Conservation (phyloP, 1,140 invertebrate genomes). For the Archivesica marissinica region DNA sequence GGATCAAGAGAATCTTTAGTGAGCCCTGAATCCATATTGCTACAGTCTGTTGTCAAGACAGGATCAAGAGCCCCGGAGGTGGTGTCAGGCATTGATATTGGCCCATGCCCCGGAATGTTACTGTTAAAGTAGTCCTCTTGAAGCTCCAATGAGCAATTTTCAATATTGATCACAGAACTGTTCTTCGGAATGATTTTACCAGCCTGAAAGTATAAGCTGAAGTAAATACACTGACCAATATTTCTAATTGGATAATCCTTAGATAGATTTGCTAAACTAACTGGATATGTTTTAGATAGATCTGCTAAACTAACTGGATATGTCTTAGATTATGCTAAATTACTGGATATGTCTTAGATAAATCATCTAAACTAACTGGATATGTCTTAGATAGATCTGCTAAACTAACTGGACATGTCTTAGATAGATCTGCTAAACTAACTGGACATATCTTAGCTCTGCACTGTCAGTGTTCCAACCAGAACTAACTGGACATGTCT, state of each 20-base stretch:
- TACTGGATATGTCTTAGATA: neutral
- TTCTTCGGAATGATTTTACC: constrained; percentile 65
- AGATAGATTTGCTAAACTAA: neutral
- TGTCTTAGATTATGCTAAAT: neutral
- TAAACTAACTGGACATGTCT: no score
- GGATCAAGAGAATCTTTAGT: neutral
- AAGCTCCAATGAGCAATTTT: constrained; percentile 65
- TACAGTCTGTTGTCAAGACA: neutral
- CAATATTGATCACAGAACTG: constrained; percentile 69
- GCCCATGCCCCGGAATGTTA: neutral
- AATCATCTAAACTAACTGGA: no score
- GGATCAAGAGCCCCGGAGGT: neutral
- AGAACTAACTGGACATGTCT: no score
- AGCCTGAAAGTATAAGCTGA: constrained; percentile 30
- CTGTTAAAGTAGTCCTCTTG: constrained; percentile 47
- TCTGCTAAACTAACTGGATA: neutral
- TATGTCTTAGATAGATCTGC: no score
- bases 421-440: no score
- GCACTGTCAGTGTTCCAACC: no score
- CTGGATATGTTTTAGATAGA: neutral
- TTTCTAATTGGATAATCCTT: neutral
- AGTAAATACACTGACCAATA: no score
- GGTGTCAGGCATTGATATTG: neutral
- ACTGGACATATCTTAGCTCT: no score
- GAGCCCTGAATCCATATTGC: neutral